Base-by-base conservation (phyloP, 1,140 invertebrate species). In the Drosophila lini region DNA sequence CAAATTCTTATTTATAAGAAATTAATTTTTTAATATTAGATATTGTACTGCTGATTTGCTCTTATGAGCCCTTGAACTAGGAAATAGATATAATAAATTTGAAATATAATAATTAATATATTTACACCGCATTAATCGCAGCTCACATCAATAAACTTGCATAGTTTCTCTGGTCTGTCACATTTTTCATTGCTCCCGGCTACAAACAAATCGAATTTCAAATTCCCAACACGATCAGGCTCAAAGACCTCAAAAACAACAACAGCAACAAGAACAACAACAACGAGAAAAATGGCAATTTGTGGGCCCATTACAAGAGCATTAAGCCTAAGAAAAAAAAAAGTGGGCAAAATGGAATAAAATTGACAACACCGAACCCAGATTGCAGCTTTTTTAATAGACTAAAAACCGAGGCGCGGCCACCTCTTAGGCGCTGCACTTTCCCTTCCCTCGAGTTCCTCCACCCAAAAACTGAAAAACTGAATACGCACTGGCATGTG, bases 271-370 rank as follows among this genome's bases (percentile, higher is more conserved):
- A 61, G 60, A 62, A 67, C 41, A 57, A 55, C 25, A 50, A 36
- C 64, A 40, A 44, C 55, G n/a, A 11, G 10, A 45, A 73, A 79
- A 84, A 78, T 81, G 78, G 74, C 78, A 84, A 84, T 84, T 84
- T 84, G 81, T 81, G 74, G 78, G 68, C 74, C 74, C 74, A 85
- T 84, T 85, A 85, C 81, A 84, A 84, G 58, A 81, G 81, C 73
- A 85, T 83, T 83, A 81, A 78, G 70, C 63, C 78, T 41, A 22
- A 47, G 70, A 67, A 56, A 61, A 53, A 59, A 74, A 56, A 64
- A 34, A 56, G 56, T 41, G 36, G 50, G 48, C n/a, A 52, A 42
- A 42, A 41, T 59, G 53, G 44, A 45, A 55, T 67, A 53, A 74
- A 73, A 74, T 58, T 64, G 73, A 75, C 62, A 71, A 52, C 70